Evolutionary conservation across 2,888 invertebrate species (phyloP).

Genomic region (Ptycholaimellus sp.): DNA sequence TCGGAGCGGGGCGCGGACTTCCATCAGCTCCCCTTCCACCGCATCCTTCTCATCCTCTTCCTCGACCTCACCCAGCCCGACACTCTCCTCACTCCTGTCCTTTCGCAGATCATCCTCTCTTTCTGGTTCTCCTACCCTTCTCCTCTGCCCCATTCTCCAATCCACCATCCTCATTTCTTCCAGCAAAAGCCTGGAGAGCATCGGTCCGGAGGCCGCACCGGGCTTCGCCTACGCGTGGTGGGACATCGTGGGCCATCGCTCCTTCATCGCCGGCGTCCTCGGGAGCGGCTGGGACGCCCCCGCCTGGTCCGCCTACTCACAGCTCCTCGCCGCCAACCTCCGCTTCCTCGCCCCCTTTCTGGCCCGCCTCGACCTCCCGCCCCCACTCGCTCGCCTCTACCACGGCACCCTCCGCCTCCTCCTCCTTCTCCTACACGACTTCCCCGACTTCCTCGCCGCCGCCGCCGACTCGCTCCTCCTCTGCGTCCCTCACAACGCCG

Average conservation of each 20-base stretch:
- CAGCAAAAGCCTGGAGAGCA: constrained; percentile 61
- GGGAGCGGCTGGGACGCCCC: no score
- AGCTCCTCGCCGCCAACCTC: constrained; percentile 70
- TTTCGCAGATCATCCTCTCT: no score
- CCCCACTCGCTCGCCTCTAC: no score
- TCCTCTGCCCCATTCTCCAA: background rate
- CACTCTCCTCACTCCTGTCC: constrained; percentile 66
- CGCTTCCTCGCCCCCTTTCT: constrained; percentile 82
- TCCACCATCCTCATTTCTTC: constrained; percentile 5
- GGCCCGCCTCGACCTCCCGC: constrained; percentile 78
- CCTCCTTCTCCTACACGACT: no score
- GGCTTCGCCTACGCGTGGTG: constrained; percentile 93
- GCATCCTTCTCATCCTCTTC: constrained; percentile 77
- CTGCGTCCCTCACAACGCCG: no score
- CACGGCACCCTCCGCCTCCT: no score
- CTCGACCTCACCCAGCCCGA: constrained; percentile 75
- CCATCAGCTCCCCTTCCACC: constrained; percentile 83
- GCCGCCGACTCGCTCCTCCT: no score
- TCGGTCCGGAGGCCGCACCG: constrained; percentile 67
- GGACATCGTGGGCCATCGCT: constrained; percentile 74
- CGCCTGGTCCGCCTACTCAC: constrained; percentile 91
- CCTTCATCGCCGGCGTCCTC: constrained; percentile 72
- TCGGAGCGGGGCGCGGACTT: constrained; percentile 64
- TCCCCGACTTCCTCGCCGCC: no score
- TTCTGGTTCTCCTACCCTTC: background rate